These are phyloP conservation scores for Amblyjoppa fuscipennis DNA, from an alignment of 2,888 invertebrate genomes.

Conservation along the genomic window DNA sequence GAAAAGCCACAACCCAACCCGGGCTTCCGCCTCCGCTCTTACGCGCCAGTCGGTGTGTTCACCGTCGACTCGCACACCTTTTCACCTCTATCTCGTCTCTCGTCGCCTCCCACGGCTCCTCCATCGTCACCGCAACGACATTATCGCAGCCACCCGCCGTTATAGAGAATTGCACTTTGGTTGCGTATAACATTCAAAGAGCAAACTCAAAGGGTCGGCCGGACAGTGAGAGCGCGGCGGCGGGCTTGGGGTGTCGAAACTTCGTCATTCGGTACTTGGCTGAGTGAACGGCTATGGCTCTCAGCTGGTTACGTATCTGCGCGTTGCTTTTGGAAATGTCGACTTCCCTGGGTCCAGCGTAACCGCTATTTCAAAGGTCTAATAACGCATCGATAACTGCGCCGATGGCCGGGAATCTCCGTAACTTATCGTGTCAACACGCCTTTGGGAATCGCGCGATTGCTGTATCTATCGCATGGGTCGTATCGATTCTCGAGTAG, in stretches of 20 bases:
- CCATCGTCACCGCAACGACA: slow-evolving; percentile 33
- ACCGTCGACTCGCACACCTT: not conserved
- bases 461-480: too few species aligned
- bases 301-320: not conserved
- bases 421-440: too few species aligned
- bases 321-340: not conserved
- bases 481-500: too few species aligned
- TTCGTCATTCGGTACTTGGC: slow-evolving; percentile 18
- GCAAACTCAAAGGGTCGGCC: slow-evolving; percentile 46
- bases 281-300: slow-evolving; percentile 24
- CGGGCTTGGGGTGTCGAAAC: slow-evolving; percentile 16
- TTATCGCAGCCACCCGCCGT: slow-evolving; percentile 41
- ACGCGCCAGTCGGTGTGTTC: not conserved
- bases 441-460: too few species aligned
- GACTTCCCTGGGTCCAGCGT: not conserved
- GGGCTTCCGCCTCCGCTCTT: not conserved
- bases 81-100: not conserved
- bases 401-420: not conserved
- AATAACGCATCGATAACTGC: not conserved
- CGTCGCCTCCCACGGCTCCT: not conserved
- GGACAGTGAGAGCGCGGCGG: not conserved
- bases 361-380: not conserved
- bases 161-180: slow-evolving; percentile 45
- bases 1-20: slow-evolving; percentile 7
- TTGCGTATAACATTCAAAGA: slow-evolving; percentile 45